phyloP scores from a whole-genome alignment of 2,888 invertebrate genomes.

The Protula sp. region DNA sequence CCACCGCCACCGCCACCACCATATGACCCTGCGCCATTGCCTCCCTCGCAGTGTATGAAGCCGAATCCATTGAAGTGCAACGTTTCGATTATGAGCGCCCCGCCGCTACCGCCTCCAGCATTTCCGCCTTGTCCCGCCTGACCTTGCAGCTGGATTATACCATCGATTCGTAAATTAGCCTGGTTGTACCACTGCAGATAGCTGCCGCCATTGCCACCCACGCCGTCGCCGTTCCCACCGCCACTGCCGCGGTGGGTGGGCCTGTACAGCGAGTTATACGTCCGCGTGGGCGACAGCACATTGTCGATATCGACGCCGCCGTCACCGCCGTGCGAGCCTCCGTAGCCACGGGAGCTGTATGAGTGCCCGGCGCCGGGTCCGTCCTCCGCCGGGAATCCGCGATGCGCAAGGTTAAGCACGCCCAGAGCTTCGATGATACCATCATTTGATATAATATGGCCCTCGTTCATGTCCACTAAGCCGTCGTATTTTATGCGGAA shows the following conservation, averaged over 20 bases:
- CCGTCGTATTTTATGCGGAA: conserved; percentile 31
- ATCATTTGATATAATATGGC: conserved; percentile 26
- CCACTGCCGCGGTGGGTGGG: conserved; percentile 31
- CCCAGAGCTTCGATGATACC: conserved; percentile 33
- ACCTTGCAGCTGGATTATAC: conserved; percentile 29
- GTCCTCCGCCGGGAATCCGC: conserved; percentile 18
- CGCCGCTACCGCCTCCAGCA: conserved; percentile 38
- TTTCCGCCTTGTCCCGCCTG: conserved; percentile 23
- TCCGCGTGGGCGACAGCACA: conserved; percentile 16
- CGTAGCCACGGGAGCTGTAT: conserved; percentile 20
- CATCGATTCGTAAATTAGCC: conserved; percentile 30
- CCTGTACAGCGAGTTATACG: conserved; percentile 33
- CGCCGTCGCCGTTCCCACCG: conserved; percentile 31
- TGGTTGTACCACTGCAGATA: conserved; percentile 32
- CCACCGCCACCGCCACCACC: conserved; percentile 34
- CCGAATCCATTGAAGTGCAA: conserved; percentile 37
- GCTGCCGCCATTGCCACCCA: conserved; percentile 35
- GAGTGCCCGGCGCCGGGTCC: conserved; percentile 28
- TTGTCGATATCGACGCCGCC: too few species aligned
- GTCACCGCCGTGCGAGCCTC: conserved; percentile 37
- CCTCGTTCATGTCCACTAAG: conserved; percentile 28
- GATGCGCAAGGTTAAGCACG: conserved; percentile 26
- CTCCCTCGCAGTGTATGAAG: conserved; percentile 31
- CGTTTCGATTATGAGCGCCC: conserved; percentile 31
- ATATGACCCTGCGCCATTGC: conserved; percentile 22